These are phyloP conservation scores for Pangasianodon gigas DNA, from an alignment of 2,113 vertebrate species.

Conservation along the genomic window DNA sequence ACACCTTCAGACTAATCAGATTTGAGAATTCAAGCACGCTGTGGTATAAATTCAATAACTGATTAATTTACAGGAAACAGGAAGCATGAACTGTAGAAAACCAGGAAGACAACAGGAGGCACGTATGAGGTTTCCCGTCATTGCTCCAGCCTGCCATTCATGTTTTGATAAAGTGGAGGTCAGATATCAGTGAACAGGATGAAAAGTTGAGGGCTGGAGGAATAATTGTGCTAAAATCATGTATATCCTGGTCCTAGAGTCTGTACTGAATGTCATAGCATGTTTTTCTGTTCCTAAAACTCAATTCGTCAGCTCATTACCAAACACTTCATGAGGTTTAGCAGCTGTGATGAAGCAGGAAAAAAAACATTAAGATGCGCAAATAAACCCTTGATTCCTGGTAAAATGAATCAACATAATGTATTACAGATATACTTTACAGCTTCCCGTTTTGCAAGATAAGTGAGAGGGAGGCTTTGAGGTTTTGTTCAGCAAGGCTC, in stretches of 20 bases:
- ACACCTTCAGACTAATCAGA: background rate
- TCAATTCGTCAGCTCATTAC: background rate
- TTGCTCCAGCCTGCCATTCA: background rate
- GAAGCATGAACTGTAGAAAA: background rate
- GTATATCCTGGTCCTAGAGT: background rate
- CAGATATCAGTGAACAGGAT: slow-evolving; percentile 4
- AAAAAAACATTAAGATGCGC: background rate
- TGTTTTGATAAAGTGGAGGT: background rate
- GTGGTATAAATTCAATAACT: background rate
- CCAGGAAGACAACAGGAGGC: background rate
- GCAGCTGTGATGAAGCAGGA: background rate
- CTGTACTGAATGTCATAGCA: background rate
- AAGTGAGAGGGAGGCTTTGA: background rate
- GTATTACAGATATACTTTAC: background rate
- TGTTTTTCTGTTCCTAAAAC: background rate
- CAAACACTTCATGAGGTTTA: background rate
- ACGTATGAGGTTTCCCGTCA: background rate
- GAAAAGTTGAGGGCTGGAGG: background rate
- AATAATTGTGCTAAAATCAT: background rate
- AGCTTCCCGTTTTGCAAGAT: background rate
- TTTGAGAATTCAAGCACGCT: background rate
- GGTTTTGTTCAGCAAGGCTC: background rate
- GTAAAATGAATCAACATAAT: background rate
- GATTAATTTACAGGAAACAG: slow-evolving; percentile 14
- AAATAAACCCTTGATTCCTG: background rate